Percentiles rank a stretch among this genome's conserved stretches.
phyloP scores from a whole-genome alignment of 1,140 invertebrate genomes.

The Phocides pigmalion region DNA sequence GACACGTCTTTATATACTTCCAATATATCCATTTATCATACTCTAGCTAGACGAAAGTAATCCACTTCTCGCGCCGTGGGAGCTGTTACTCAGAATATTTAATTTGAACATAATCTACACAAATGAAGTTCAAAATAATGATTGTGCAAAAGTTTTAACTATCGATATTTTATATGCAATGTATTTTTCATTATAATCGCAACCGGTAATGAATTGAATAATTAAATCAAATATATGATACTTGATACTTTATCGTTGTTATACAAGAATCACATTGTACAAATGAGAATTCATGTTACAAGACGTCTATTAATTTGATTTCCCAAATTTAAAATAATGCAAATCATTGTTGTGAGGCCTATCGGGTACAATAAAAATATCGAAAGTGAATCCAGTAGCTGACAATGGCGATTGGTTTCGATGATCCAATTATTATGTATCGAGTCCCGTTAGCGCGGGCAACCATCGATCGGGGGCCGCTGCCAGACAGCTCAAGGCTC shows the following conservation, averaged over 20 bases:
- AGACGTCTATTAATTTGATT: too few species aligned
- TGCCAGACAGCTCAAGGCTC: neutral
- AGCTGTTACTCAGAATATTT: neutral
- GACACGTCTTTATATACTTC: neutral
- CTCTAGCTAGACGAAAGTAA: neutral
- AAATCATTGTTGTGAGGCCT: neutral
- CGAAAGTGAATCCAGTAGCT: neutral
- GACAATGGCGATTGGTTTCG: conserved; percentile 32
- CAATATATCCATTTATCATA: neutral
- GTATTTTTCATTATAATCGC: too few species aligned
- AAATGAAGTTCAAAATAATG: neutral
- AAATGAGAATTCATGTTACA: too few species aligned
- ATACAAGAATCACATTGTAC: too few species aligned
- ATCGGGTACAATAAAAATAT: conserved; percentile 5
- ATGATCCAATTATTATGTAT: conserved; percentile 45
- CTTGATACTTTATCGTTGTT: too few species aligned
- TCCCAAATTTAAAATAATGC: neutral
- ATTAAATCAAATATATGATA: too few species aligned
- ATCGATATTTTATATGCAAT: neutral
- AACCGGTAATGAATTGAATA: too few species aligned
- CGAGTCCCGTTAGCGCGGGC: neutral
- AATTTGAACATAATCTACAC: neutral
- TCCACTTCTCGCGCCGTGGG: neutral
- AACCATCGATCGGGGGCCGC: conserved; percentile 5
- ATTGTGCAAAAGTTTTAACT: neutral